Base-by-base conservation (phyloP, 30 jellyfish, hydroid and myxozoan genomes). In the Phacellophora camtschatica region DNA sequence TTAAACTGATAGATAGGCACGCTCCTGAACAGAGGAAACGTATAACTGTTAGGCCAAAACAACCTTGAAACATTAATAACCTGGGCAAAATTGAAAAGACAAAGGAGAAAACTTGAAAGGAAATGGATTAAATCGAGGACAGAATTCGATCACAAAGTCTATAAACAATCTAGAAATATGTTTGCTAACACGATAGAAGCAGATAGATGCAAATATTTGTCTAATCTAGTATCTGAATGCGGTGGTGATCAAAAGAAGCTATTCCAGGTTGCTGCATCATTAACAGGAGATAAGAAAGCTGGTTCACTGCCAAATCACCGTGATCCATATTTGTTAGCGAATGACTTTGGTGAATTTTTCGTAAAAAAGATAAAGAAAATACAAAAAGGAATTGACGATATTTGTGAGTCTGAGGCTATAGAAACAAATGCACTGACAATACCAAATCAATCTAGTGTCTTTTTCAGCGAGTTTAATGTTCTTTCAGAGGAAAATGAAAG, bases 311-410 rank as follows among this genome's bases (percentile, higher is more conserved):
- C 87, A 53, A 82, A 73, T 27, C 61, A 73, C 36, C 32, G 79
- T 41, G 59, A 73, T 73, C 79, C 82, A 73, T 30, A 72, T 58
- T 72, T 72, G 86, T 58, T 75, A 57, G 88, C 88, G n/a, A n/a
- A n/a, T n/a, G n/a, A n/a, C n/a, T n/a, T n/a, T n/a, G n/a, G n/a
- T n/a, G 35, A 46, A 55, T 75, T 75, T 58, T 75, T 73, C 80
- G n/a, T n/a, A n/a, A n/a, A n/a, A n/a, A n/a, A n/a, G n/a, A n/a
- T n/a, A n/a, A 33, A 73, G 58, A 73, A 50, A 50, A 73, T 73
- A 31, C 82, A 29, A 36, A 33, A 73, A 73, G 34, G 54, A 11
- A 73, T 73, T 49, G 80, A 50, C 58, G 63, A 54, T 49, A 39
- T 5, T 50, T 74, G 87, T 58, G 72, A 43, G 59, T 10, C 83